phyloP scores from a whole-genome alignment of 2,888 invertebrate genomes.

The Ephialtes manifestator region DNA sequence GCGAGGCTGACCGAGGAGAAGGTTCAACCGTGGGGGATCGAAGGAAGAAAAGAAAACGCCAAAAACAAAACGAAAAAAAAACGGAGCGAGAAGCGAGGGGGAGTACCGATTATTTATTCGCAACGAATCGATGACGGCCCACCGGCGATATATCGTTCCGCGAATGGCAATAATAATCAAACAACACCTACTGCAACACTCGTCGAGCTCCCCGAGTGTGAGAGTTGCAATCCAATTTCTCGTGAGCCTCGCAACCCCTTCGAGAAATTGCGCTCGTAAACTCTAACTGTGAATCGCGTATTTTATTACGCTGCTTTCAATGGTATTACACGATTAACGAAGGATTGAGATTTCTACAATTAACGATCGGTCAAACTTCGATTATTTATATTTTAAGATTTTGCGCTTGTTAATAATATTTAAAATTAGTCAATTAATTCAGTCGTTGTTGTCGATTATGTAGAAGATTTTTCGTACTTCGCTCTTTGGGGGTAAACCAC shows the following conservation, averaged over 20 bases:
- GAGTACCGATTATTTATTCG: conserved; percentile 73
- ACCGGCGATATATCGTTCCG: conserved; percentile 71
- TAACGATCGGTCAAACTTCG: background rate
- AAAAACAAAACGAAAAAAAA: conserved; percentile 27
- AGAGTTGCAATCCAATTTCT: conserved; percentile 47
- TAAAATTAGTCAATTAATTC: conserved; percentile 5
- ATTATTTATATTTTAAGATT: conserved; percentile 15
- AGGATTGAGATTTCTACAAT: conserved; percentile 21
- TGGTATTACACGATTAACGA: conserved; percentile 6
- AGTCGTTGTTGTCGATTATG: background rate
- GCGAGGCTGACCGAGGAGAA: conserved; percentile 25
- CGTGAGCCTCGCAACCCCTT: conserved; percentile 12
- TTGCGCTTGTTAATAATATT: background rate
- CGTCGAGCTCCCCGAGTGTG: background rate
- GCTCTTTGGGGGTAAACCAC: conserved; percentile 80
- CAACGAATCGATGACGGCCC: conserved; percentile 78
- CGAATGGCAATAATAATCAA: conserved; percentile 71
- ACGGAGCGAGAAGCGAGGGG: conserved; percentile 14
- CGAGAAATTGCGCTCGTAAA: conserved; percentile 37
- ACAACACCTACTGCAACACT: conserved; percentile 62
- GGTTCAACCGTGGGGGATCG: conserved; percentile 44
- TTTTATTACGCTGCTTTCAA: conserved; percentile 28
- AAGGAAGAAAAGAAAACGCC: conserved; percentile 30
- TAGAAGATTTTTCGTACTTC: conserved; percentile 77
- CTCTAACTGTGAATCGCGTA: background rate